A percentile compares a stretch with the other conserved stretches of the same genome.
These are phyloP conservation scores for Pomatostomus ruficeps DNA, from an alignment of 2,113 vertebrate genomes.

Conservation along the genomic window DNA sequence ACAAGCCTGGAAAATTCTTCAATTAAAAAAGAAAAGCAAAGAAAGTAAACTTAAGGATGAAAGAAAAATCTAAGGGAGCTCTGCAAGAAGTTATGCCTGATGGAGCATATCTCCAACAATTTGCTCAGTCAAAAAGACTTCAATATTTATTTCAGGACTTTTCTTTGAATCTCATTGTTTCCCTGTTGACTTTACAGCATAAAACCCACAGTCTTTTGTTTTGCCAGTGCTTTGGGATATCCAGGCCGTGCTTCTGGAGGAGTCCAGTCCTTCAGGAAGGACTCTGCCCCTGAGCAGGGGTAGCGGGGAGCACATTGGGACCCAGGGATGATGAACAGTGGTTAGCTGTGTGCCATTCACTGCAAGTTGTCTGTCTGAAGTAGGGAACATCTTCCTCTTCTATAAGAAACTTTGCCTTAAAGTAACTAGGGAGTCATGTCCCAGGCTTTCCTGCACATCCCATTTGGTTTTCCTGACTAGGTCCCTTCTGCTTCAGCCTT, in stretches of 20 bases:
- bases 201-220: not conserved
- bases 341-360: not conserved
- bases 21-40: not conserved
- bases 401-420: not conserved
- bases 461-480: not conserved
- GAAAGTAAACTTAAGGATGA: not conserved
- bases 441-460: not conserved
- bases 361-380: not conserved
- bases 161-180: not conserved
- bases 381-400: not conserved
- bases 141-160: not conserved
- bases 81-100: not conserved
- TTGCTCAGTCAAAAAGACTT: not conserved
- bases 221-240: not conserved
- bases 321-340: not conserved
- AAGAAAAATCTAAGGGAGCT: not conserved
- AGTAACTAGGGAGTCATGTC: not conserved
- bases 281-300: not conserved
- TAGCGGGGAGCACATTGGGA: not conserved
- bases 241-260: not conserved
- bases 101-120: not conserved
- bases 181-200: not conserved
- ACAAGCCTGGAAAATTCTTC: not conserved
- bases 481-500: not conserved
- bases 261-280: not conserved